A percentile compares a stretch with the other conserved stretches of the same genome.
Conservation (phyloP, 2,888 invertebrate genomes). For the Hydrotaea cyrtoneurina region DNA sequence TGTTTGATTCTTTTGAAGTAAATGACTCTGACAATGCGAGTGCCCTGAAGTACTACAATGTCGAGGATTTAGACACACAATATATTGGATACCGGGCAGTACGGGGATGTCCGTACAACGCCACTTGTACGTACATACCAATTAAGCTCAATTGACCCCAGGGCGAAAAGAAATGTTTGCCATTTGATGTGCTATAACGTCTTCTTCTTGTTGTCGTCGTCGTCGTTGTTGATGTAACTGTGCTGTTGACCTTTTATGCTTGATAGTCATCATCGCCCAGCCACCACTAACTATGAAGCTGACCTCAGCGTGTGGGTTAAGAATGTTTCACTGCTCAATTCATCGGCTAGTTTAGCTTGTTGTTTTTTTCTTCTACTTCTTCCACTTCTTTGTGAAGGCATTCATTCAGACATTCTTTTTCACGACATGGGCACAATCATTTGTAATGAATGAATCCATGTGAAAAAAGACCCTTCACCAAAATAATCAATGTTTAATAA, state of each 20-base stretch:
- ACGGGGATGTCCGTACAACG: not conserved
- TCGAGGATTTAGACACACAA: no score
- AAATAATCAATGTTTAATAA: conserved; percentile 32
- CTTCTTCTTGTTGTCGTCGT: not conserved
- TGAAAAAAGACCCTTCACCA: not conserved
- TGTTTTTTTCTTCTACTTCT: conserved; percentile 3
- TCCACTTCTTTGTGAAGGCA: conserved; percentile 1
- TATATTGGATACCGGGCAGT: not conserved
- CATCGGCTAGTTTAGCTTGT: not conserved
- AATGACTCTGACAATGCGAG: no score
- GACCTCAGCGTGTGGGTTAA: conserved; percentile 49
- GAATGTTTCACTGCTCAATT: conserved; percentile 50
- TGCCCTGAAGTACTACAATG: no score
- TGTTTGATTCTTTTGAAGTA: no score
- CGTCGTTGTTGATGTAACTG: conserved; percentile 23
- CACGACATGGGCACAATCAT: conserved; percentile 15
- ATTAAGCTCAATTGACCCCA: conserved; percentile 60
- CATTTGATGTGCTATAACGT: conserved; percentile 19
- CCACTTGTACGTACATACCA: conserved; percentile 24
- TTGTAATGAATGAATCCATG: conserved; percentile 4
- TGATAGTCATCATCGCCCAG: conserved; percentile 28
- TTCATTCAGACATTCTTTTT: conserved; percentile 36
- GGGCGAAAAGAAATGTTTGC: conserved; percentile 21
- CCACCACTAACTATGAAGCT: not conserved
- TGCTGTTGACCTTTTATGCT: conserved; percentile 52